Evolutionary conservation across 2,888 invertebrate species (phyloP).

Genomic region (Ectemnius continuus): DNA sequence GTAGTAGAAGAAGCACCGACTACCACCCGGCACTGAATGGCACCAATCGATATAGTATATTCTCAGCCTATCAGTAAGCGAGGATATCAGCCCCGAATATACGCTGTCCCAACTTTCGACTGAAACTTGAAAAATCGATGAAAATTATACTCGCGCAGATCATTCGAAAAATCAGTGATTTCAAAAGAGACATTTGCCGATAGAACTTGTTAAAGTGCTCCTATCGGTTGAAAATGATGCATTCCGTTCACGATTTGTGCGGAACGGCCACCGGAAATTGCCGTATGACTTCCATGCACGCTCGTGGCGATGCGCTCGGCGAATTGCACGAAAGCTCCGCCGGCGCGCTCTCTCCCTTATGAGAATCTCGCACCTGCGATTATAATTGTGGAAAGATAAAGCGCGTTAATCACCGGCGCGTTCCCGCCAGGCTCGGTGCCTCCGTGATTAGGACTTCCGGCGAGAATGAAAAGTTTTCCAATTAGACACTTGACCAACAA

Average conservation of each 20-base stretch:
- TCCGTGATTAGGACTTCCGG: no score
- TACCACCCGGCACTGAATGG: constrained; percentile 74
- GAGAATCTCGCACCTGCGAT: constrained; percentile 62
- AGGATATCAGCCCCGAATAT: constrained; percentile 53
- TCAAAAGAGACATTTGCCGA: no score
- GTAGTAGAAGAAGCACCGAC: constrained; percentile 59
- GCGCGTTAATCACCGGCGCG: constrained; percentile 28
- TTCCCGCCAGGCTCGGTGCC: not conserved
- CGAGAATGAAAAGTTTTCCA: constrained; percentile 25
- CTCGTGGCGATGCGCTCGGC: not conserved
- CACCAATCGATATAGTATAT: constrained; percentile 76
- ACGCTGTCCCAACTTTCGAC: constrained; percentile 43
- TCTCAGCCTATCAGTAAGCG: constrained; percentile 38
- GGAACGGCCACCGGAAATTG: not conserved
- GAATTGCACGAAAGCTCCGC: constrained; percentile 20
- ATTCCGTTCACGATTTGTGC: no score
- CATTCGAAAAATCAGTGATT: not conserved
- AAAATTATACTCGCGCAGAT: not conserved
- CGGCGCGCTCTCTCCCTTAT: constrained; percentile 32
- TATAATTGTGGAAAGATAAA: constrained; percentile 57
- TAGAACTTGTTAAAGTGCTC: no score
- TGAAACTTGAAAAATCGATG: no score
- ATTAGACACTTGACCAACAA: no score
- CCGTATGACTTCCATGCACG: constrained; percentile 20
- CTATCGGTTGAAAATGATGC: no score